Percentiles rank a stretch among this genome's conserved stretches.
Conservation (phyloP, 2,888 invertebrate species). For the Anthoptus insignis region DNA sequence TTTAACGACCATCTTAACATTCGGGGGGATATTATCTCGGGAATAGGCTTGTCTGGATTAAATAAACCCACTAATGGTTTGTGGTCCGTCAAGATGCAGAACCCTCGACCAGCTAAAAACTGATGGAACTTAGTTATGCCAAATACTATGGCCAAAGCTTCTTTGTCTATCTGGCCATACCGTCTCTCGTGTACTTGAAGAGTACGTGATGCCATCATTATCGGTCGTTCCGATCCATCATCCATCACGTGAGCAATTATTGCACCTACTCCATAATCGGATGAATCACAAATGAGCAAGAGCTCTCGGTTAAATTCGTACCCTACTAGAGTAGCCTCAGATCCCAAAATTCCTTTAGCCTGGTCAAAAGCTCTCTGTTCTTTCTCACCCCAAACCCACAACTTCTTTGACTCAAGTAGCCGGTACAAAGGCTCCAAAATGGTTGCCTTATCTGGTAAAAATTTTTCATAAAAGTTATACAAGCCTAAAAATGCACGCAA, state of each 20-base stretch:
- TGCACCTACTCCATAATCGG: slow-evolving; percentile 46
- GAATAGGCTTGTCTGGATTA: not conserved
- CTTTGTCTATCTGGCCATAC: slow-evolving; percentile 49
- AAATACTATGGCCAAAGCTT: slow-evolving; percentile 48
- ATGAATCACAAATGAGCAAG: slow-evolving; percentile 39
- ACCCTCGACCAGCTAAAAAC: slow-evolving; percentile 35
- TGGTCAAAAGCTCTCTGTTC: slow-evolving; percentile 12
- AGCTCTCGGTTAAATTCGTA: slow-evolving; percentile 13
- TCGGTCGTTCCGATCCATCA: slow-evolving; percentile 44
- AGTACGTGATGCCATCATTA: slow-evolving; percentile 46
- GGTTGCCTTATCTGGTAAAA: slow-evolving; percentile 34
- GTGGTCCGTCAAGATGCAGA: slow-evolving; percentile 41
- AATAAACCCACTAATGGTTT: slow-evolving; percentile 20
- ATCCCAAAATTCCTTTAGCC: slow-evolving; percentile 33
- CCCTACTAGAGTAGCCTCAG: slow-evolving; percentile 27
- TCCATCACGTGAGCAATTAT: slow-evolving; percentile 43
- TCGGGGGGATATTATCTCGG: slow-evolving; percentile 12
- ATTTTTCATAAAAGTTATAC: slow-evolving; percentile 41
- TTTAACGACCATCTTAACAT: slow-evolving; percentile 24
- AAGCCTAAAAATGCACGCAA: slow-evolving; percentile 38
- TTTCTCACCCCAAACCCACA: slow-evolving; percentile 12
- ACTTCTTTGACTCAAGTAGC: slow-evolving; percentile 13
- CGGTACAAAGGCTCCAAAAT: slow-evolving; percentile 39
- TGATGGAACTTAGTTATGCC: slow-evolving; percentile 42
- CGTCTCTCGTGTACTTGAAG: slow-evolving; percentile 43